Percentiles rank a stretch among this genome's conserved stretches.
Evolutionary conservation across 2,113 vertebrate genomes (phyloP).

Genomic region (Pollimyrus isidori): DNA sequence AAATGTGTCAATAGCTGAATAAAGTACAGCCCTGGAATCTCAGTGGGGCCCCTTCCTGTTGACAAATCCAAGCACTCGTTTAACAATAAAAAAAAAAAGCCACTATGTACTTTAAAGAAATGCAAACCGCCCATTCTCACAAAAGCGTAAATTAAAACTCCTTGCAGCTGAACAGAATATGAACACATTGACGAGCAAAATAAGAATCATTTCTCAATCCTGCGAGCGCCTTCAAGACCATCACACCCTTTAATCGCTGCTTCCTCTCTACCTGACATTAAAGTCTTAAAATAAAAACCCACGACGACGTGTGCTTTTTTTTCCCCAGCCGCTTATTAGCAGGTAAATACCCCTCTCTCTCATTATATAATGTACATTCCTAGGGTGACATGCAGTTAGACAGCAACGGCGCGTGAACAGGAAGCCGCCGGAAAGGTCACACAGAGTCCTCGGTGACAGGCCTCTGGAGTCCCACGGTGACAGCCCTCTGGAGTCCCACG

Average conservation of each 20-base stretch:
- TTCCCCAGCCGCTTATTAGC: not conserved
- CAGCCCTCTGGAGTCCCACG: not conserved
- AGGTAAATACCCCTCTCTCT: not conserved
- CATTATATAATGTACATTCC: not conserved
- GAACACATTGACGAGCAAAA: conserved; percentile 2
- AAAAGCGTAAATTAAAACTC: conserved; percentile 16
- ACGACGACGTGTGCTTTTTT: not conserved
- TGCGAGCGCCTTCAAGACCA: conserved; percentile 14
- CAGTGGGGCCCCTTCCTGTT: not conserved
- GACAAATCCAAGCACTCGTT: not conserved
- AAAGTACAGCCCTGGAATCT: not conserved
- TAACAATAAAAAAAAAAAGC: not conserved
- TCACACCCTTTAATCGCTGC: not conserved
- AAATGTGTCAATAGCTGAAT: not conserved
- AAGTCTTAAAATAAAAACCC: not conserved
- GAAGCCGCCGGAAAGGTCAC: not conserved
- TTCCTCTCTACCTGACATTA: not conserved
- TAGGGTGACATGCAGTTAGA: not conserved
- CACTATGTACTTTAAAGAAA: not conserved
- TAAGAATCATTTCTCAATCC: conserved; percentile 13
- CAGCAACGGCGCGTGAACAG: not conserved
- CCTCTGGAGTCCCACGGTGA: not conserved
- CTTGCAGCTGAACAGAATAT: conserved; percentile 21
- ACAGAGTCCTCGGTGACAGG: not conserved
- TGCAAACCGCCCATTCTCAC: not conserved